These are phyloP conservation scores for Archegozetes longisetosus DNA, from an alignment of 1,140 invertebrate genomes.

Conservation along the genomic window DNA sequence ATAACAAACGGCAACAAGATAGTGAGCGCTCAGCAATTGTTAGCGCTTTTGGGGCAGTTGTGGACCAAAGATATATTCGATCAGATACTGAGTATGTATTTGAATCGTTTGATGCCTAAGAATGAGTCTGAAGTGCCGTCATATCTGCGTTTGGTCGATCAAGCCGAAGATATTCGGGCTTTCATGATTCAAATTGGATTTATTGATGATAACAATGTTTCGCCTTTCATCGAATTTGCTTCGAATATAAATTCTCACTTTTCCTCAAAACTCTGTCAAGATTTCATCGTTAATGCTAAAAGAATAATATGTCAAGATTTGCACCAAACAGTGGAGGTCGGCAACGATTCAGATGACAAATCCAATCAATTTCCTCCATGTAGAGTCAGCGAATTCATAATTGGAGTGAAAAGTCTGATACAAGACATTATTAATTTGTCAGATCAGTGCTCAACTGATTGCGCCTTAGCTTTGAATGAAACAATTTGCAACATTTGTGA, in stretches of 20 bases:
- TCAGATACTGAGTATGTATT: neutral
- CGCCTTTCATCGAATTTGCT: neutral
- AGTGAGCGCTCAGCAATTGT: neutral
- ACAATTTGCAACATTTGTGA: slow-evolving; percentile 55
- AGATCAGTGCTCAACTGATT: neutral
- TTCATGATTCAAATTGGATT: neutral
- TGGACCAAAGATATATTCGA: neutral
- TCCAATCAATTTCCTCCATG: neutral
- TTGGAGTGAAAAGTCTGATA: neutral
- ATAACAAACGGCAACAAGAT: neutral
- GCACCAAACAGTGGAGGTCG: neutral
- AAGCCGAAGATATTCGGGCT: neutral
- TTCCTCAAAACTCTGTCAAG: slow-evolving; percentile 1
- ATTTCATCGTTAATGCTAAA: slow-evolving; percentile 6
- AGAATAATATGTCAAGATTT: neutral
- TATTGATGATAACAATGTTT: neutral
- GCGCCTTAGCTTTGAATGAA: neutral
- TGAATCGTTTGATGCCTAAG: neutral
- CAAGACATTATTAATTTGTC: neutral
- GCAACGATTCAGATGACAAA: neutral
- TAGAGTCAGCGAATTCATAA: slow-evolving; percentile 7
- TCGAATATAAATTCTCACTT: neutral
- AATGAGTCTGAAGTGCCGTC: neutral
- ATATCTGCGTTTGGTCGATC: neutral
- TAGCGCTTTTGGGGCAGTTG: neutral